These are phyloP conservation scores for Spilogale gracilis DNA, from an alignment of 2,113 vertebrate genomes.

Conservation along the genomic window DNA sequence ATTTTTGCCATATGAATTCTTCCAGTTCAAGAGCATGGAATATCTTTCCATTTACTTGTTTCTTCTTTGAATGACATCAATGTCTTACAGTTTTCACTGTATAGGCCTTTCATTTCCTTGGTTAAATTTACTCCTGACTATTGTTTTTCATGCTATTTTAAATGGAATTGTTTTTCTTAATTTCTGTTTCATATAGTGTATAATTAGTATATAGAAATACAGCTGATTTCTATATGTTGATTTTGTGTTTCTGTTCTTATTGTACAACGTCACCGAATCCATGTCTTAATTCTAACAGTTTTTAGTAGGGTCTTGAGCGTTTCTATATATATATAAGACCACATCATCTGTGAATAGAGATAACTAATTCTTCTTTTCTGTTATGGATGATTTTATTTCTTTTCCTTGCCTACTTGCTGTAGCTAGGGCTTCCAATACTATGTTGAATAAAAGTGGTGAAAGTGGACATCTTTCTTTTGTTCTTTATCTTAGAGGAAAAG, in stretches of 20 bases:
- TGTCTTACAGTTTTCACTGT: background rate
- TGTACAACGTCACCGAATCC: background rate
- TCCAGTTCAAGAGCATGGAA: background rate
- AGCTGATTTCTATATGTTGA: background rate
- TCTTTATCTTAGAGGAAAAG: background rate
- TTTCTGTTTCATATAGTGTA: background rate
- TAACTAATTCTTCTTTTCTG: background rate
- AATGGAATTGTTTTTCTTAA: background rate
- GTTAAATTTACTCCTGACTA: background rate
- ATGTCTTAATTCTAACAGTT: background rate
- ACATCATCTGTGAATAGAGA: background rate
- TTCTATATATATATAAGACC: background rate
- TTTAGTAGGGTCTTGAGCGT: background rate
- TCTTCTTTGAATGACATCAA: background rate
- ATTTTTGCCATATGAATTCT: background rate
- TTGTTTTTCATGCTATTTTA: background rate
- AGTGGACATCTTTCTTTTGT: background rate
- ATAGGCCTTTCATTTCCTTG: background rate
- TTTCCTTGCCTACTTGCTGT: background rate
- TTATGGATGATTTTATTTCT: background rate
- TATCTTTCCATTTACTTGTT: background rate
- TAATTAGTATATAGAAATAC: background rate
- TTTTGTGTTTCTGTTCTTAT: background rate
- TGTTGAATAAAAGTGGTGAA: background rate
- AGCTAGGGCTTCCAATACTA: background rate